Percentiles rank a stretch among this genome's conserved stretches.
These are phyloP conservation scores for Cantharis nigra DNA, from an alignment of 2,888 invertebrate genomes.

Conservation along the genomic window DNA sequence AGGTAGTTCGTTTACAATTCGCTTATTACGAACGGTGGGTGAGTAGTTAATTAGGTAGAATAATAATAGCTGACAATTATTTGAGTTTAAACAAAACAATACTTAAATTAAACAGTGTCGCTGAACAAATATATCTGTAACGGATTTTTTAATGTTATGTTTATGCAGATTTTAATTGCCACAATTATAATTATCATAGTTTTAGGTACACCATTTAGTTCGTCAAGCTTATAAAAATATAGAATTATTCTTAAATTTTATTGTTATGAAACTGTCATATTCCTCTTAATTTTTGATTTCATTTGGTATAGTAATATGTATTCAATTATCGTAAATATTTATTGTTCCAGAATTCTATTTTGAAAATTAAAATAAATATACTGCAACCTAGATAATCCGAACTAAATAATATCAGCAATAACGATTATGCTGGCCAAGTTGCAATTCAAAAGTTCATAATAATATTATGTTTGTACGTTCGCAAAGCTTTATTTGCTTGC, in stretches of 20 bases:
- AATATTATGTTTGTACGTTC: too few relatives aligned
- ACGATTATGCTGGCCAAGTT: too few relatives aligned
- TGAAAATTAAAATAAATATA: too few relatives aligned
- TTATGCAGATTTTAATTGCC: slow-evolving; percentile 25
- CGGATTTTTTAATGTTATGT: slow-evolving; percentile 22
- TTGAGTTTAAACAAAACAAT: slow-evolving; percentile 30
- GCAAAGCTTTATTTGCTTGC: too few relatives aligned
- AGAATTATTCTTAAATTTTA: not conserved
- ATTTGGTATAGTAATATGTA: too few relatives aligned
- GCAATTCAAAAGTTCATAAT: too few relatives aligned
- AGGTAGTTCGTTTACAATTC: not conserved
- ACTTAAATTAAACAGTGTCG: slow-evolving; percentile 33
- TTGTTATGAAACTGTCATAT: not conserved
- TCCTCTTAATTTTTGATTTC: not conserved
- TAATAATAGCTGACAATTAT: slow-evolving; percentile 36
- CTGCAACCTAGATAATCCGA: too few relatives aligned
- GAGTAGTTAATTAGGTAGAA: slow-evolving; percentile 36
- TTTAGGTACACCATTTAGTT: slow-evolving; percentile 12
- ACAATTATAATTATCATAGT: slow-evolving; percentile 17
- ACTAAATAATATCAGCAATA: too few relatives aligned
- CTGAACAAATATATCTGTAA: slow-evolving; percentile 18
- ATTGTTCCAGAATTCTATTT: too few relatives aligned
- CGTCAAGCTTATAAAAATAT: slow-evolving; percentile 3
- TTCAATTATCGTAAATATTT: too few relatives aligned
- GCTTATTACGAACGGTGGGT: not conserved